Conservation (phyloP, 2,797 vertebrate species). For the Scolopax rusticola region DNA sequence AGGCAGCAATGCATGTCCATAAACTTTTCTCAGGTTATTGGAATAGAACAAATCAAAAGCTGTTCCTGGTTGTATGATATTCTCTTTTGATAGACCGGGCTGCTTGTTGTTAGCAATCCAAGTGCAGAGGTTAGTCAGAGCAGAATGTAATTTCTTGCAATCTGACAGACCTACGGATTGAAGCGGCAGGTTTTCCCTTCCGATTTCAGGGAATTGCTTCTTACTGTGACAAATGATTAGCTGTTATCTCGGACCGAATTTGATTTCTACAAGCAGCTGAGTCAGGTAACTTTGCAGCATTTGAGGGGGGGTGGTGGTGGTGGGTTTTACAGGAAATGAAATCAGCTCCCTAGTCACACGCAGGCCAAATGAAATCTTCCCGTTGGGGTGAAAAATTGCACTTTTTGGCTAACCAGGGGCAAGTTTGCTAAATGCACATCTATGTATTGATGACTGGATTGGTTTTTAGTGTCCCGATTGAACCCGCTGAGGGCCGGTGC, state of each 20-base stretch:
- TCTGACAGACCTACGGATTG: conserved; percentile 93
- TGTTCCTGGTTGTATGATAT: conserved; percentile 86
- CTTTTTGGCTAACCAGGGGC: conserved; percentile 86
- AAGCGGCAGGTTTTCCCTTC: conserved; percentile 91
- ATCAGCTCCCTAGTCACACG: conserved; percentile 83
- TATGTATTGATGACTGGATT: neutral
- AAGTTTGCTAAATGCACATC: conserved; percentile 56
- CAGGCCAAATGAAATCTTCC: conserved; percentile 87
- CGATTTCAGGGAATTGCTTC: conserved; percentile 98
- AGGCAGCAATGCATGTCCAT: conserved; percentile 82
- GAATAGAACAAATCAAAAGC: conserved; percentile 86
- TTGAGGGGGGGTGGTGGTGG: conserved; percentile 34
- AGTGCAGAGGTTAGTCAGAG: conserved; percentile 86
- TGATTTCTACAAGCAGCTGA: conserved; percentile 94
- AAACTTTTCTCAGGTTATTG: conserved; percentile 86
- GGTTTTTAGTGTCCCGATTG: neutral
- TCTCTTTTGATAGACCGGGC: conserved; percentile 89
- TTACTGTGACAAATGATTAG: conserved; percentile 98
- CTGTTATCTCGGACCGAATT: conserved; percentile 95
- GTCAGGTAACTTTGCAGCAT: conserved; percentile 92
- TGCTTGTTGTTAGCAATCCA: conserved; percentile 89
- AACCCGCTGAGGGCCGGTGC: neutral
- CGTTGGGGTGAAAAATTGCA: conserved; percentile 84
- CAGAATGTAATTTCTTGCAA: conserved; percentile 94
- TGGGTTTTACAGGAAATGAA: conserved; percentile 86